These are phyloP conservation scores for Lasiurus borealis DNA, from an alignment of 2,113 vertebrate species.

Conservation along the genomic window DNA sequence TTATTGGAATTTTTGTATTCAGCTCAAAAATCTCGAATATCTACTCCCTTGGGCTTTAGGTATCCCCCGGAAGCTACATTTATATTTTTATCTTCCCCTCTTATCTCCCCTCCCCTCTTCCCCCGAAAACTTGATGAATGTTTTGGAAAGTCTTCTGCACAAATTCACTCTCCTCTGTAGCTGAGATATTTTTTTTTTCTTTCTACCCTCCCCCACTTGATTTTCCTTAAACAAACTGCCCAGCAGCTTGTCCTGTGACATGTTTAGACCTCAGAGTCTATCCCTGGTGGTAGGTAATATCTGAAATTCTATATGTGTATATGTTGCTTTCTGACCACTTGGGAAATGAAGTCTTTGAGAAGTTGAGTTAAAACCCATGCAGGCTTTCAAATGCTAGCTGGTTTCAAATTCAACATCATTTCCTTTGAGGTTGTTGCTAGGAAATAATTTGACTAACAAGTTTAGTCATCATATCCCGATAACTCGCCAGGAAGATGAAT, in stretches of 20 bases:
- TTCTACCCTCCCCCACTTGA: neutral
- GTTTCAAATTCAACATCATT: constrained; percentile 1
- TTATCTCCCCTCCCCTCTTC: rapidly evolving
- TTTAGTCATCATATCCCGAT: constrained; percentile 57
- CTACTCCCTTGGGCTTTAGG: neutral
- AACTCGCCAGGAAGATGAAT: constrained; percentile 53
- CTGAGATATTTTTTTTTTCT: neutral
- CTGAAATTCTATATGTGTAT: neutral
- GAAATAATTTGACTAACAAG: constrained; percentile 67
- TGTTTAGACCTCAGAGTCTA: neutral
- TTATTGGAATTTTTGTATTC: constrained; percentile 52
- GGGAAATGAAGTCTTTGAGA: constrained; percentile 34
- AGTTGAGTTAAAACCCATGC: neutral
- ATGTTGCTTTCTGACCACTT: constrained; percentile 15
- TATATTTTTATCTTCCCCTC: neutral
- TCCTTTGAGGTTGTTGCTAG: constrained; percentile 55
- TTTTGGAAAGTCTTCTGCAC: neutral
- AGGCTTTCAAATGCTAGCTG: neutral
- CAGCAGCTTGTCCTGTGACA: neutral
- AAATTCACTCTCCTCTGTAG: neutral
- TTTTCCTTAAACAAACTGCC: neutral
- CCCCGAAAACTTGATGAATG: neutral
- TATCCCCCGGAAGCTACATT: neutral
- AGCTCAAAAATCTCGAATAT: constrained; percentile 17
- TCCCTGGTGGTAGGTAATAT: neutral